phyloP scores from a whole-genome alignment of 2,888 invertebrate genomes.

The Lasioglossum villosulum region DNA sequence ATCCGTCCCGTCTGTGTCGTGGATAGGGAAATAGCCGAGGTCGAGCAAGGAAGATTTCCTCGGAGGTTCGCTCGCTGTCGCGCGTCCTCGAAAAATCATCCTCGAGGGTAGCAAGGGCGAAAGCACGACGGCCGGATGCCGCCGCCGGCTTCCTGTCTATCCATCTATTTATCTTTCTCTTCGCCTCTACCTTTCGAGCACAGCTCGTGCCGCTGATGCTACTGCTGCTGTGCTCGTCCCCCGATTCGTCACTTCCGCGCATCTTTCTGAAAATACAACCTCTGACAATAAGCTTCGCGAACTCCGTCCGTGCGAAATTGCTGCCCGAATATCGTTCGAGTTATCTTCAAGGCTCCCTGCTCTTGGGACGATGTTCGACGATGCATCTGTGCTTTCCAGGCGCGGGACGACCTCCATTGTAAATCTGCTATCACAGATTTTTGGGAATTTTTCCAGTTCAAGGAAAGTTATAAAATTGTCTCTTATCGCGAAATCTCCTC shows the following conservation, averaged over 20 bases:
- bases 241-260: constrained; percentile 3
- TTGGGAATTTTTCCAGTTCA: neutral
- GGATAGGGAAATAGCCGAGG: constrained; percentile 65
- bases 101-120: constrained; percentile 35
- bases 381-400: neutral
- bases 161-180: constrained; percentile 50
- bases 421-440: neutral
- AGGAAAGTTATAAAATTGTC: neutral
- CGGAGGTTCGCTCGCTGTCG: constrained; percentile 70
- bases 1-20: constrained; percentile 57
- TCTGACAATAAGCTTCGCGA: neutral
- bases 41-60: constrained; percentile 77
- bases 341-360: neutral
- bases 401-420: neutral
- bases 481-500: neutral
- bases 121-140: constrained; percentile 39
- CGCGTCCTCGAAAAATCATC: constrained; percentile 57
- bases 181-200: neutral
- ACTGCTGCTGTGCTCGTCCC: neutral
- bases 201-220: neutral
- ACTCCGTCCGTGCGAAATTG: constrained; percentile 34
- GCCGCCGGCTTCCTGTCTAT: constrained; percentile 46
- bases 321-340: constrained; percentile 14
- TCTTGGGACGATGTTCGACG: neutral
- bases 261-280: constrained; percentile 13